Conservation (phyloP, 2,797 vertebrate species). For the Dallia pectoralis region DNA sequence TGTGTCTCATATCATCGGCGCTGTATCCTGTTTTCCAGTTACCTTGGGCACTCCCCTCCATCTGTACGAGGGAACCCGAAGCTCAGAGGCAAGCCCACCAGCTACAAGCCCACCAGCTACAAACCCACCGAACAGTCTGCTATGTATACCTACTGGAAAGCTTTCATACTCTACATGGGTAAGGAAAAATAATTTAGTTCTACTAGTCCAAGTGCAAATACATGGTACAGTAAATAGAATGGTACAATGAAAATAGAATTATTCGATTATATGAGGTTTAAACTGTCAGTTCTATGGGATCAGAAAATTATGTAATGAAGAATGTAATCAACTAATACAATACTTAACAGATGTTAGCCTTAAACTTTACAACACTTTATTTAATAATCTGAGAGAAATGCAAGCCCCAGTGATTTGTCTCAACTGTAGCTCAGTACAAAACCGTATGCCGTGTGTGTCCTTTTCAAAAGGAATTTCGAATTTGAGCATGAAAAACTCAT, state of each 20-base stretch:
- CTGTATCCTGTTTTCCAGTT: slow-evolving; percentile 52
- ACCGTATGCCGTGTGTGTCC: slow-evolving; percentile 31
- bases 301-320: background rate
- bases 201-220: background rate
- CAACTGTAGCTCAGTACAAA: slow-evolving; percentile 14
- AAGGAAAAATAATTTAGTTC: background rate
- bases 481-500: slow-evolving; percentile 43
- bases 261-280: background rate
- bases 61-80: slow-evolving; percentile 66
- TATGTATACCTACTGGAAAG: background rate
- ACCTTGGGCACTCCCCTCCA: slow-evolving; percentile 68
- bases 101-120: slow-evolving; percentile 23
- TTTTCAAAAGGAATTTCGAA: slow-evolving; percentile 40
- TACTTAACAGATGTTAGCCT: background rate
- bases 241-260: background rate
- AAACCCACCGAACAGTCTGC: slow-evolving; percentile 15
- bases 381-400: background rate
- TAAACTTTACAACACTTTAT: background rate
- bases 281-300: background rate
- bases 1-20: slow-evolving; percentile 65
- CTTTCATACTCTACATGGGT: background rate
- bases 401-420: slow-evolving; percentile 19
- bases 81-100: slow-evolving; percentile 30
- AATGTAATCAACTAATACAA: background rate
- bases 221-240: background rate